Evolutionary conservation across 2,797 vertebrate species (phyloP).

Genomic region (Eutrigla gurnardus): DNA sequence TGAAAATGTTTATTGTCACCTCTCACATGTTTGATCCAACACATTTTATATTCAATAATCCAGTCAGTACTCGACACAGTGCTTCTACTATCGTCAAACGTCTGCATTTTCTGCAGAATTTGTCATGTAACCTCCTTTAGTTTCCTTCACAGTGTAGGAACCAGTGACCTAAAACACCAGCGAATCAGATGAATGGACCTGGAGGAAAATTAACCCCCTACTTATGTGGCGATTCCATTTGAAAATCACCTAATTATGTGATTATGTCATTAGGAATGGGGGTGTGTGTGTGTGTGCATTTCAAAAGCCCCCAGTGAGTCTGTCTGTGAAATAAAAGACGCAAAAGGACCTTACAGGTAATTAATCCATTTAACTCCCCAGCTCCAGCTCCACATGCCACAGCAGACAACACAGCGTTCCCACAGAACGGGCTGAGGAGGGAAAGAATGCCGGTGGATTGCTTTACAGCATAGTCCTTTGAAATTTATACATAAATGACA

Average conservation of each 20-base stretch:
- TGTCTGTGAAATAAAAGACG: constrained; percentile 89
- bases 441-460: constrained; percentile 86
- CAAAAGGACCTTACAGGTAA: constrained; percentile 91
- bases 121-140: constrained; percentile 28
- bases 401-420: constrained; percentile 82
- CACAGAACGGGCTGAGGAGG: constrained; percentile 76
- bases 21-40: neutral
- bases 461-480: constrained; percentile 90
- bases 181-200: constrained; percentile 80
- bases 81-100: constrained; percentile 8
- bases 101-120: constrained; percentile 28
- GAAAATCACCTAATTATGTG: constrained; percentile 93
- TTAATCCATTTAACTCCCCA: constrained; percentile 94
- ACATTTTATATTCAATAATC: neutral
- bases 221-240: constrained; percentile 86
- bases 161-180: constrained; percentile 78
- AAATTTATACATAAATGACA: constrained; percentile 90
- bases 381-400: constrained; percentile 82
- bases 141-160: constrained; percentile 66
- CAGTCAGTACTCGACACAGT: neutral
- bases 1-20: constrained; percentile 11
- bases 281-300: constrained; percentile 71
- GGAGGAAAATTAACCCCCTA: constrained; percentile 88
- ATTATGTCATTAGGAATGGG: constrained; percentile 94
- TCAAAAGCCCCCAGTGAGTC: constrained; percentile 88